Percentiles rank a stretch among this genome's conserved stretches.
Conservation (phyloP, 2,888 invertebrate species). For the Melieria picta region DNA sequence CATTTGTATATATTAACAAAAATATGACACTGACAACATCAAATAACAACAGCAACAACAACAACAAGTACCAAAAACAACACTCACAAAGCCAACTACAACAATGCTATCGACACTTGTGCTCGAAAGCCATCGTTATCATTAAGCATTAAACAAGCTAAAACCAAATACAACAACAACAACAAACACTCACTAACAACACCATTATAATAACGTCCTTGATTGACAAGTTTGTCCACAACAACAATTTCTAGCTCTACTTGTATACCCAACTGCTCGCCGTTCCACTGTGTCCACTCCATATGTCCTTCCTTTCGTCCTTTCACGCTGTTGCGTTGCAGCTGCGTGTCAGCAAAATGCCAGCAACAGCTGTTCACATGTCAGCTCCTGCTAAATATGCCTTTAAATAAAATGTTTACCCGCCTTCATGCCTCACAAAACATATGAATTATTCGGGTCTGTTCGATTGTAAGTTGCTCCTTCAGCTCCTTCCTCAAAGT, state of each 20-base stretch:
- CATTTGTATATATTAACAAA: too few relatives aligned
- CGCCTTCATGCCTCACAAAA: too few relatives aligned
- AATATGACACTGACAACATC: not conserved
- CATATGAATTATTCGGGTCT: too few relatives aligned
- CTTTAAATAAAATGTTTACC: not conserved
- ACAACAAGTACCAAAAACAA: not conserved
- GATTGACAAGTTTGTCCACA: not conserved
- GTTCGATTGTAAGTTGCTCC: not conserved
- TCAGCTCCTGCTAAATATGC: not conserved
- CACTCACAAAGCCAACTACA: not conserved
- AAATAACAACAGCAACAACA: not conserved
- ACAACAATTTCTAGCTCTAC: not conserved
- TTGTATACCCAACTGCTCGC: not conserved
- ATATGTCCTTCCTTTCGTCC: too few relatives aligned
- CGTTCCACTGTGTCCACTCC: not conserved
- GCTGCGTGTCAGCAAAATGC: not conserved
- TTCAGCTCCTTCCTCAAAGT: not conserved
- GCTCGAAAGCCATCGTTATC: too few relatives aligned
- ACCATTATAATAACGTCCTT: too few relatives aligned
- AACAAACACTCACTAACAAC: too few relatives aligned
- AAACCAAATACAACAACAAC: not conserved
- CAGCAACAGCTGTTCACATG: conserved; percentile 16
- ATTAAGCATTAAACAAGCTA: not conserved
- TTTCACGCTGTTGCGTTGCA: too few relatives aligned
- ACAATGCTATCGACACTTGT: not conserved